Conservation (phyloP, 2,888 invertebrate genomes). For the Thelaira solivaga region DNA sequence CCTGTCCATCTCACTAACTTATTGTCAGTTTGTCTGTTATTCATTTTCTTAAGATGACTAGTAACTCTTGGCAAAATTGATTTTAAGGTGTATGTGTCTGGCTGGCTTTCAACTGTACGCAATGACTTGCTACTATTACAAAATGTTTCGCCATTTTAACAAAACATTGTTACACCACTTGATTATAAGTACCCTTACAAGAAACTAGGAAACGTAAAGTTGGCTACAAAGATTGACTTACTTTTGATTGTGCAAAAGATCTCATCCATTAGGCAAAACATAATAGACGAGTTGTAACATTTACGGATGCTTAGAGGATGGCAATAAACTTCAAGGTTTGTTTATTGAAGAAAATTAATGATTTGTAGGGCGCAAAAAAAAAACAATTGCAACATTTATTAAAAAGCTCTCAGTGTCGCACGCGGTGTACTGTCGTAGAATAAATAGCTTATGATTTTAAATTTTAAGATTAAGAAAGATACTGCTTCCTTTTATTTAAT, state of each 20-base stretch:
- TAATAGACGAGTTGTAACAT: background rate
- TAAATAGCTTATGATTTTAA: conserved; percentile 14
- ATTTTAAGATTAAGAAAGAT: conserved; percentile 27
- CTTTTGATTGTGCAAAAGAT: conserved; percentile 6
- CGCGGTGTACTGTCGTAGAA: background rate
- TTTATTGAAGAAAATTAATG: conserved; percentile 42
- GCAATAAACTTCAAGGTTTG: conserved; percentile 34
- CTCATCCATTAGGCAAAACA: background rate
- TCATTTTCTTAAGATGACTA: conserved; percentile 25
- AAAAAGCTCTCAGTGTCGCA: background rate
- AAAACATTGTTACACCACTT: conserved; percentile 63
- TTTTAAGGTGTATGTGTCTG: background rate
- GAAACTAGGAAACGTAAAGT: background rate
- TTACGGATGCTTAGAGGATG: background rate
- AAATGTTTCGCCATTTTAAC: conserved; percentile 66
- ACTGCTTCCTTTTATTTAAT: background rate
- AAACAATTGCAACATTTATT: background rate
- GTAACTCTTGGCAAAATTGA: background rate
- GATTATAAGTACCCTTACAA: conserved; percentile 45
- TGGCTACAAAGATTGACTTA: background rate
- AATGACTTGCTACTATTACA: conserved; percentile 72
- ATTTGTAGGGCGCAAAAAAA: conserved; percentile 16
- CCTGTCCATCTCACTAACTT: background rate
- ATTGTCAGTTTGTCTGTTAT: no score
- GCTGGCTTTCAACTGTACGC: conserved; percentile 41